Base-by-base conservation (phyloP, 2,113 vertebrate genomes). In the Colistium nudipinnis region DNA sequence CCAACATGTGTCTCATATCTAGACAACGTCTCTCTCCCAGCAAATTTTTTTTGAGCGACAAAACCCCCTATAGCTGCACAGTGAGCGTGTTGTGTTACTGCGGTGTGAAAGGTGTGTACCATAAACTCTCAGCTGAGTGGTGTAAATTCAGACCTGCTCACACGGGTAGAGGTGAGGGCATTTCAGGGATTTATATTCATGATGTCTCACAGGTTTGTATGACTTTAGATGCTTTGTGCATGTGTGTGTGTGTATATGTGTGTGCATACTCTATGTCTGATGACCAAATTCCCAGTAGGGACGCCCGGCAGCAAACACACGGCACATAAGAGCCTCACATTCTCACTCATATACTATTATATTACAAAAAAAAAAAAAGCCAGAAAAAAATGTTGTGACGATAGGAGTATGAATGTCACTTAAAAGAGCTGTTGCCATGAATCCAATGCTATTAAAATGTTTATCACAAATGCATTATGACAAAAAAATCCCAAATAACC, bases 231-330 rank as follows among this genome's bases (percentile, higher is more conserved):
- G 25, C n/a, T 67, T 24, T 51, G 4, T 47, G 10, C 30, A 4
- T 48, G 16, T 45, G 35, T 36, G 6, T 61, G 36, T 47, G 24
- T 52, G 19, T 35, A 36, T 38, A 9, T 28, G 12, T 22, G 1
- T n/a, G 20, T 19, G 10, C 11, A 4, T 10, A 30, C 48, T 27
- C 25, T 57, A 36, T 68, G 24, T 76, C 30, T 62, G 51, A 62
- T 62, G 55, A 59, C 61, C 62, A 27, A 62, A 24, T 56, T 86
- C 69, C 71, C 69, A 69, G 47, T 17, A 48, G 76, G 28, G 39
- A 68, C 33, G 49, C 28, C 57, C 33, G 44, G 56, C 59, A 54
- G 63, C 70, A 82, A 76, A 84, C 44, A 66, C 44, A 59, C 6
- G 7, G 56, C 68, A 59, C 41, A n/a, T 43, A 82, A 71, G 28